Base-by-base conservation (phyloP, 2,113 vertebrate species). In the Oplegnathus fasciatus region DNA sequence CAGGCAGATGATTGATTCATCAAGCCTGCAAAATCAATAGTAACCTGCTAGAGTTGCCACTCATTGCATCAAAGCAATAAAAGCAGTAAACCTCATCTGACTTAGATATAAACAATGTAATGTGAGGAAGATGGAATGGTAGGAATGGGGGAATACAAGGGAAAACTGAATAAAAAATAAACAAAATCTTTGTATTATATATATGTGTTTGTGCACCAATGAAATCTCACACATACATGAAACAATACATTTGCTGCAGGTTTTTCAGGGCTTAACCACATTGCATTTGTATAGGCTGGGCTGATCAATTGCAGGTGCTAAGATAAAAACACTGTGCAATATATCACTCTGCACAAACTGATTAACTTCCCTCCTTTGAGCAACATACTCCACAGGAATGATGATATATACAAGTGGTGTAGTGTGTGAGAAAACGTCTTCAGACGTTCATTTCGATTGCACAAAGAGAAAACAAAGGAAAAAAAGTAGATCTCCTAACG, bases 1-100 rank as follows among this genome's bases (percentile, higher is more conserved):
- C 77, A 46, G 15, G 34, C 34, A 37, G 67, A 85, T 86, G 90
- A 92, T 88, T 91, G 93, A 94, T 93, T 93, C 80, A 89, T 84
- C 83, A 90, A 86, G 54, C 71, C 62, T 50, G 37, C 22, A 78
- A 65, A 90, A 93, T 92, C 92, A 91, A 93, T 93, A 82, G 67
- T 54, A 87, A 91, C 57, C 89, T 86, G 82, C 79, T 83, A 8
- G 74, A 80, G 80, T 64, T 91, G 84, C 82, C 73, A 80, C 76
- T 88, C 82, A 84, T 84, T 11, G 37, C 68, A 79, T 89, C 80
- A 80, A 83, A 83, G 71, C 61, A 90, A 84, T 73, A 86, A 80
- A 81, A 79, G 67, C 67, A 34, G 50, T 68, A 79, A 85, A 83
- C 54, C 71, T 75, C 46, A 61, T 64, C 65, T 81, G 85, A 79